A percentile compares a stretch with the other conserved stretches of the same genome.
phyloP scores from a whole-genome alignment of 1,140 invertebrate species.

The Kradibia gibbosae region DNA sequence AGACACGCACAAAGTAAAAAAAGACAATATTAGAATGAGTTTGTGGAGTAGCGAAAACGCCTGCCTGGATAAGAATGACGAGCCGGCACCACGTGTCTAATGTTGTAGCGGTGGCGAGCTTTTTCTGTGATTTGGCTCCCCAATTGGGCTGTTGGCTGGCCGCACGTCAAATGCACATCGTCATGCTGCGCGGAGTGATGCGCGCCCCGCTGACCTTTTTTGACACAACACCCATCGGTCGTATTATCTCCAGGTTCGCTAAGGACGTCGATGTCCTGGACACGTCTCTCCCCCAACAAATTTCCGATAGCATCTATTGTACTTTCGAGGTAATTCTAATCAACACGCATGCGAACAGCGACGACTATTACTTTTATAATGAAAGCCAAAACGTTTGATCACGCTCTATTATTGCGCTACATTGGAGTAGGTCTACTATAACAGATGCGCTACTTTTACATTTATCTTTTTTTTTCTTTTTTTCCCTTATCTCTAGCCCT shows the following conservation, averaged over 20 bases:
- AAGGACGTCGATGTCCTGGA: conserved; percentile 85
- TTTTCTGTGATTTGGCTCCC: conserved; percentile 81
- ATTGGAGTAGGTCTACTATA: background rate
- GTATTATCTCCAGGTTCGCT: conserved; percentile 90
- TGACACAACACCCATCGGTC: conserved; percentile 89
- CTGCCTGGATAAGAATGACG: conserved; percentile 38
- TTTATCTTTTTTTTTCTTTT: conserved; percentile 1
- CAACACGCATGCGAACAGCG: conserved; percentile 20
- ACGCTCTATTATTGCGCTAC: background rate
- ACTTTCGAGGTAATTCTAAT: conserved; percentile 82
- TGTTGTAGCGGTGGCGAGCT: conserved; percentile 78
- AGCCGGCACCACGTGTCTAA: conserved; percentile 46
- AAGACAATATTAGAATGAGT: background rate
- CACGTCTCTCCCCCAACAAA: conserved; percentile 79
- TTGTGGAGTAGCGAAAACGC: background rate
- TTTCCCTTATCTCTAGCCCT: conserved; percentile 11
- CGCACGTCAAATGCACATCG: conserved; percentile 81
- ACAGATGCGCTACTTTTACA: background rate
- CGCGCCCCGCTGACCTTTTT: conserved; percentile 86
- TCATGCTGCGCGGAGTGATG: conserved; percentile 84
- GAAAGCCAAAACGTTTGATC: background rate
- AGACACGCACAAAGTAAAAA: background rate
- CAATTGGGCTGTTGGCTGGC: conserved; percentile 82
- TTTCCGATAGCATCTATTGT: conserved; percentile 84
- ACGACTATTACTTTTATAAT: background rate